Evolutionary conservation across 2,113 vertebrate species (phyloP), one percentile per base, ranked within the genome.

Genomic region (Pantherophis guttatus): DNA sequence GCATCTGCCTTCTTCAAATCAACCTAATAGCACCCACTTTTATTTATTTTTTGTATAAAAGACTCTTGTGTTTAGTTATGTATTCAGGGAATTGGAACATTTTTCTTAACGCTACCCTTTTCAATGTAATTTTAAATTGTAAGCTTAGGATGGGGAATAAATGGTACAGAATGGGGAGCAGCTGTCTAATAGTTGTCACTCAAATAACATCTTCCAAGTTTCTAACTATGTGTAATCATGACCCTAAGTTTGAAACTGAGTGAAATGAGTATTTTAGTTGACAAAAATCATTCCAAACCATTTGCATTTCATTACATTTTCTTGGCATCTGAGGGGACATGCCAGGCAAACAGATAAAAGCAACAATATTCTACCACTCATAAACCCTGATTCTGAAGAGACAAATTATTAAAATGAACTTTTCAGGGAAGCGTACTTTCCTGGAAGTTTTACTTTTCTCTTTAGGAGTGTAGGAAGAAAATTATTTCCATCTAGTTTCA

Each of bases 291-390:
- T 91, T 81, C 44, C 13, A 44, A 53, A 85, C 85, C 23, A 86
- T 58, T 50, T 50, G 54, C 21, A 65, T 90, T 86, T 39, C 87
- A 87, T 93, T 95, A 90, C 6, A 91, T 90, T 33, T 88, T 87
- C 62, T 92, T 85, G 33, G 87, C 1, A 0, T 94, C 50, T n/a
- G 75, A 0, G 0, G 17, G 44, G 21, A 58, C 58, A 87, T 91
- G 8, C n/a, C 39, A 89, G n/a, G 5, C 65, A 87, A 89, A 1
- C 57, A 13, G 4, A 85, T 15, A 92, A 92, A 94, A 93, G 92
- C 52, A 87, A 9, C n/a, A 90, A 44, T 91, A 52, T 23, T 53
- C 23, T 86, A 92, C 86, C 53, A 4, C 2, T 1, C 87, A 17
- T 9, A 3, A 85, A 5, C 7, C 23, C 21, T 24, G 88, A 65